phyloP scores from a whole-genome alignment of 2,113 vertebrate genomes.

The Phocoena phocoena region DNA sequence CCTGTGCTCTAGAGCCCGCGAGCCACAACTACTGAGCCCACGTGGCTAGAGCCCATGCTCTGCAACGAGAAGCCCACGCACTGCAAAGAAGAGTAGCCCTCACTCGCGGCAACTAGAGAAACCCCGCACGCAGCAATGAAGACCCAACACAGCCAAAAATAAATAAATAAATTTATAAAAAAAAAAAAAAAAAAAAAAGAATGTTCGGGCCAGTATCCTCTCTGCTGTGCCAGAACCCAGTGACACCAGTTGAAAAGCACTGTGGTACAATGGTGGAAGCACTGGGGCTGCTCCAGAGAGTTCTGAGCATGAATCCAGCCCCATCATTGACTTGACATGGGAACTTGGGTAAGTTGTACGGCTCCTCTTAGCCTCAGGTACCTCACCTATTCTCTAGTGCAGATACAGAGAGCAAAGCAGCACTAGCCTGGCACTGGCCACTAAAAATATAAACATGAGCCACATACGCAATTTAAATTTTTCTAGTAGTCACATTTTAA shows the following conservation, averaged over 20 bases:
- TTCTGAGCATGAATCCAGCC: background rate
- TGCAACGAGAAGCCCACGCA: too few relatives aligned
- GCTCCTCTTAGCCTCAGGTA: background rate
- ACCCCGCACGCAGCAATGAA: too few relatives aligned
- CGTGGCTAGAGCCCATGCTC: too few relatives aligned
- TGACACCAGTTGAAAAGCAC: background rate
- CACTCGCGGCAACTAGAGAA: too few relatives aligned
- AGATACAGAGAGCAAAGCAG: background rate
- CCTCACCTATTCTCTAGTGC: background rate
- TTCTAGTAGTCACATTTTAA: background rate
- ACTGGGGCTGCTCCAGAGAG: background rate
- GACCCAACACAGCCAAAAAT: too few relatives aligned
- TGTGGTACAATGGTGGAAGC: background rate
- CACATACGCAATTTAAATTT: background rate
- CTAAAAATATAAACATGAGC: background rate
- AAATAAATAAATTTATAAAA: too few relatives aligned
- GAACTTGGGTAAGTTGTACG: background rate
- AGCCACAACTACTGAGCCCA: too few relatives aligned
- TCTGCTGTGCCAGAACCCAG: background rate
- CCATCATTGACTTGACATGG: background rate
- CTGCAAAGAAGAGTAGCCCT: too few relatives aligned
- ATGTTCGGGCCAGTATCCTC: background rate
- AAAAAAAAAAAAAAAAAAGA: background rate
- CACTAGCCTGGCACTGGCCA: background rate
- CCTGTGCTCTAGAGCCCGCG: too few relatives aligned